Percentiles rank a stretch among this genome's conserved stretches.
Conservation (phyloP, 2,888 invertebrate species). For the Dinocampus coccinellae region DNA sequence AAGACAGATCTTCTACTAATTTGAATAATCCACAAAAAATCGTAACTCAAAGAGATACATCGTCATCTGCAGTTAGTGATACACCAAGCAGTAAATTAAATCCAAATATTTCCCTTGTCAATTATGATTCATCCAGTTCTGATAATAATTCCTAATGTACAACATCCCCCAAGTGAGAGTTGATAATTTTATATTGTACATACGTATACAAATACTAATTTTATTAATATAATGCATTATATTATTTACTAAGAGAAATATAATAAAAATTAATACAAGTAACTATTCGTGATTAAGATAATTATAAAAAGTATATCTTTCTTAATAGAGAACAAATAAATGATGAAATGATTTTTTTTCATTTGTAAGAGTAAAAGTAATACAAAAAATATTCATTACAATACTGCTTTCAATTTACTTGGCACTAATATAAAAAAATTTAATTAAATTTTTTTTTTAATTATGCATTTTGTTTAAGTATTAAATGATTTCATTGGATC, state of each 20-base stretch:
- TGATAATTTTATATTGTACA: background rate
- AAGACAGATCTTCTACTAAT: conserved; percentile 41
- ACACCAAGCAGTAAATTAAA: conserved; percentile 42
- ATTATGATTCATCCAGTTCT: conserved; percentile 64
- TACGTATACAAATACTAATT: background rate
- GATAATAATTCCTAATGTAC: conserved; percentile 49
- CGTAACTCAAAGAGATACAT: conserved; percentile 36
- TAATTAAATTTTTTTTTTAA: background rate
- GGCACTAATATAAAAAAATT: background rate
- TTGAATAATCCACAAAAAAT: conserved; percentile 30
- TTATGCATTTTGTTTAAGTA: background rate
- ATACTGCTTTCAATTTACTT: background rate
- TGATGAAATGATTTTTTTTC: background rate
- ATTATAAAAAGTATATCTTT: background rate
- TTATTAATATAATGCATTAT: background rate
- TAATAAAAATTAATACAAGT: background rate
- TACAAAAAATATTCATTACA: background rate
- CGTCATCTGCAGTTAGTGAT: conserved; percentile 39
- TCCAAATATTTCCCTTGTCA: conserved; percentile 55
- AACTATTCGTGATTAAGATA: background rate
- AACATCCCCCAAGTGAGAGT: background rate
- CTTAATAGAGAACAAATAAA: background rate
- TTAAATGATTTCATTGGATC: background rate
- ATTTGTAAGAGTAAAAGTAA: background rate
- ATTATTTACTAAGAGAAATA: background rate